phyloP scores from a whole-genome alignment of 2,888 invertebrate species.

The Leptopilina syphax region DNA sequence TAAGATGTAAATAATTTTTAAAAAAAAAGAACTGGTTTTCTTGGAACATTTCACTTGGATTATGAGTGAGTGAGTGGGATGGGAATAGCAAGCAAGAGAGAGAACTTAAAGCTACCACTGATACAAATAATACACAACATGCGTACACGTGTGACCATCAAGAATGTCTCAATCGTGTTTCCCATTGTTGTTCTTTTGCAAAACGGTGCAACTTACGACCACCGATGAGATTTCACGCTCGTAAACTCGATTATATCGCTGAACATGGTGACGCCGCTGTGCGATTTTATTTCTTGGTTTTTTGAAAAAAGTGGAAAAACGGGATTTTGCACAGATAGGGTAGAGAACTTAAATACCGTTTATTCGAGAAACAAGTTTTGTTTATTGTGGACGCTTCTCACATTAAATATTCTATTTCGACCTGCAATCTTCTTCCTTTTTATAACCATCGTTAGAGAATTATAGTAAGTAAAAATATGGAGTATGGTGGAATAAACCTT shows the following conservation, averaged over 20 bases:
- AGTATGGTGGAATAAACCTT: no score
- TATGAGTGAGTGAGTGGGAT: no score
- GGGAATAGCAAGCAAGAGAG: neutral
- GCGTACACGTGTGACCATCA: conserved; percentile 46
- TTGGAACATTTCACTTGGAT: conserved; percentile 45
- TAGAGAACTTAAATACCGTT: neutral
- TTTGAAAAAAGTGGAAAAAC: conserved; percentile 16
- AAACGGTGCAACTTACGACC: conserved; percentile 57
- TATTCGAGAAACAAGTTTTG: neutral
- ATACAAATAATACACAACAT: conserved; percentile 47
- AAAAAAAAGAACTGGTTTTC: conserved; percentile 61
- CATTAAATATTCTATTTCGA: neutral
- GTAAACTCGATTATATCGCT: conserved; percentile 26
- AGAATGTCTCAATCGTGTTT: conserved; percentile 60
- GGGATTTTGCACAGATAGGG: conserved; percentile 9
- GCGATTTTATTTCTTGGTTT: neutral
- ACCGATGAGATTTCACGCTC: conserved; percentile 48
- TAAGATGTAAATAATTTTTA: conserved; percentile 65
- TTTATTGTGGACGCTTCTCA: neutral
- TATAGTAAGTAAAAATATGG: neutral
- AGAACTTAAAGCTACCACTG: conserved; percentile 4
- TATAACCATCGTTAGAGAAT: neutral
- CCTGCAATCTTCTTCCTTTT: neutral
- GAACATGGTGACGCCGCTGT: neutral
- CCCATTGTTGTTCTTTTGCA: conserved; percentile 54